These are phyloP conservation scores for Rallus crepitans DNA, from an alignment of 2,797 vertebrate genomes.

Conservation along the genomic window DNA sequence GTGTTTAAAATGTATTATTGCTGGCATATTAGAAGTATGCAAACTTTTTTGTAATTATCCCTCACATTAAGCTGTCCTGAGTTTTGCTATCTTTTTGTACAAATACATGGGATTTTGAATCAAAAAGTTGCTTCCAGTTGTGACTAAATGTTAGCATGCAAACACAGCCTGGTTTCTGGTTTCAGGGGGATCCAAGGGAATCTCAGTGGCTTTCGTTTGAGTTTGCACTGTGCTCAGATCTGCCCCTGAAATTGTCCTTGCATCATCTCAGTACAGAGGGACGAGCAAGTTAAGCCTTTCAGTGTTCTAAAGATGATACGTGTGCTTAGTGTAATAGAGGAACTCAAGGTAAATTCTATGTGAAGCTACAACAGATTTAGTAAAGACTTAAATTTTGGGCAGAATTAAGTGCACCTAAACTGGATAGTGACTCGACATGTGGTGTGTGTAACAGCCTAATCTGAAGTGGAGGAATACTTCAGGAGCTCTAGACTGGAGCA, in stretches of 20 bases:
- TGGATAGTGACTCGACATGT: not conserved
- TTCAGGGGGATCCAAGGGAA: not conserved
- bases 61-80: not conserved
- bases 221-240: not conserved
- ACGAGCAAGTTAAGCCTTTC: not conserved
- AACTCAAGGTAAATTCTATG: not conserved
- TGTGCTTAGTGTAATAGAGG: not conserved
- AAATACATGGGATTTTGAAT: not conserved
- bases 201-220: not conserved
- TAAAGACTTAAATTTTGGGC: not conserved
- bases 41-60: not conserved
- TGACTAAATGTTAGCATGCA: not conserved
- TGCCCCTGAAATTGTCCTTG: not conserved
- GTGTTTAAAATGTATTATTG: not conserved
- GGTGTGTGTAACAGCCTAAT: not conserved
- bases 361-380: not conserved
- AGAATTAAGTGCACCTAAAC: not conserved
- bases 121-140: not conserved
- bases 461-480: not conserved
- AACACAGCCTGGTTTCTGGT: not conserved
- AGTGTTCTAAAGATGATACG: accelerated
- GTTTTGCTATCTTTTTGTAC: not conserved
- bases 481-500: not conserved
- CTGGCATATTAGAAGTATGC: not conserved
- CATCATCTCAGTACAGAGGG: not conserved